phyloP scores from a whole-genome alignment of 1,140 invertebrate species.

The Scaptodrosophila lebanonensis region DNA sequence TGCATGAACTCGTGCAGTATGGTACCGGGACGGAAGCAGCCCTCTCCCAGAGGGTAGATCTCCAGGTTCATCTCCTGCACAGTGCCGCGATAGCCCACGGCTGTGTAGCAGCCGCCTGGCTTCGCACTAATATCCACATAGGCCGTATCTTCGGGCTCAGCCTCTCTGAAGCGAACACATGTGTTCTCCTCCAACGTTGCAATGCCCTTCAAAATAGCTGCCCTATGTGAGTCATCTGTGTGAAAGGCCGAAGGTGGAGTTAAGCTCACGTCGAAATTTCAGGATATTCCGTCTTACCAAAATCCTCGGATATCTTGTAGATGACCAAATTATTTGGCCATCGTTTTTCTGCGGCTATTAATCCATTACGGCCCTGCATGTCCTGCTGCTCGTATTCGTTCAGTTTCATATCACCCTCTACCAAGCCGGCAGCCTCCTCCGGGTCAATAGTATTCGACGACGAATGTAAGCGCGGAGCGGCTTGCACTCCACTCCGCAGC shows the following conservation, averaged over 20 bases:
- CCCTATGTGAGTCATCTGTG: constrained; percentile 32
- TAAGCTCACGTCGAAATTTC: not conserved
- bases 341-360: constrained; percentile 79
- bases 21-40: constrained; percentile 79
- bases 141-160: constrained; percentile 41
- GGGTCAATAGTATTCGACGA: constrained; percentile 33
- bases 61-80: constrained; percentile 79
- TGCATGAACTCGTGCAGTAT: constrained; percentile 85
- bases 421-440: constrained; percentile 48
- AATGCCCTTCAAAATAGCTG: constrained; percentile 53
- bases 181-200: constrained; percentile 41
- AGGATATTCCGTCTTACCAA: constrained; percentile 37
- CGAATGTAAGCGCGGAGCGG: constrained; percentile 4
- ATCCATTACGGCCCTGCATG: constrained; percentile 78
- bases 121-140: constrained; percentile 48
- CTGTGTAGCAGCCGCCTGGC: constrained; percentile 78
- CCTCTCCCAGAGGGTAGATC: constrained; percentile 71
- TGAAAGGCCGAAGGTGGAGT: not conserved
- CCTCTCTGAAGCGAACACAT: constrained; percentile 50
- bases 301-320: constrained; percentile 79
- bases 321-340: constrained; percentile 82
- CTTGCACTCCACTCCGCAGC: constrained; percentile 8
- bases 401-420: constrained; percentile 79
- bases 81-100: constrained; percentile 79
- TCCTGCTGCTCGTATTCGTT: constrained; percentile 64